A percentile compares a stretch with the other conserved stretches of the same genome.
phyloP scores from a whole-genome alignment of 64 coral and sea anemone genomes.

The Montipora foliosa region DNA sequence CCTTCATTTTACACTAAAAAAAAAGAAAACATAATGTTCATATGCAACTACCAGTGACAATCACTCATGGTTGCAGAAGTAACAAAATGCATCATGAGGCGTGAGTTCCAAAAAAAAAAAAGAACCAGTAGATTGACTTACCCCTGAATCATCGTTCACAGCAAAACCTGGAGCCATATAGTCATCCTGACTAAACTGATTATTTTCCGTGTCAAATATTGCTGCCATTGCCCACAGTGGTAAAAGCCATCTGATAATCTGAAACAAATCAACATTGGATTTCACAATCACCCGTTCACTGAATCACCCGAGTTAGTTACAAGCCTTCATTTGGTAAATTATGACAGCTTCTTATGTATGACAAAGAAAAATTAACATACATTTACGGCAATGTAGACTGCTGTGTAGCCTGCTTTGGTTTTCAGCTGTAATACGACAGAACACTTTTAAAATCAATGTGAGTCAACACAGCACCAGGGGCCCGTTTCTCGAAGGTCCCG shows the following conservation, averaged over 20 bases:
- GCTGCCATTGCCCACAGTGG: conserved; percentile 93
- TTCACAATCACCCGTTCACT: background rate
- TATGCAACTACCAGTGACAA: too few species aligned
- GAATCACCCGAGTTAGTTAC: background rate
- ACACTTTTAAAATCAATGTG: background rate
- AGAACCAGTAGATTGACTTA: conserved; percentile 6
- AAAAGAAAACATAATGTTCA: too few species aligned
- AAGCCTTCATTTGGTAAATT: background rate
- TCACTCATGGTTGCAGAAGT: too few species aligned
- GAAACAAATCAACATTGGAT: background rate
- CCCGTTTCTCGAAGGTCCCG: too few species aligned
- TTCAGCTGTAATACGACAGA: conserved; percentile 46
- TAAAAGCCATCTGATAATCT: conserved; percentile 91
- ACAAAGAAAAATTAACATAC: conserved; percentile 31
- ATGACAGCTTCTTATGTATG: background rate
- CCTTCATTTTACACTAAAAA: too few species aligned
- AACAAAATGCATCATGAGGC: too few species aligned
- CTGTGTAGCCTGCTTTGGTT: conserved; percentile 81
- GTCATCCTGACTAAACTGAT: conserved; percentile 35
- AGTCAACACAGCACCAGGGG: background rate
- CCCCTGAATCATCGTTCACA: conserved; percentile 73
- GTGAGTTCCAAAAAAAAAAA: background rate
- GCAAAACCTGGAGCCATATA: conserved; percentile 72
- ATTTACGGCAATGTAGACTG: conserved; percentile 93
- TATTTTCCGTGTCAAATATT: conserved; percentile 94